A percentile compares a stretch with the other conserved stretches of the same genome.
Evolutionary conservation across 2,797 vertebrate species (phyloP).

Genomic region (Clamator glandarius): DNA sequence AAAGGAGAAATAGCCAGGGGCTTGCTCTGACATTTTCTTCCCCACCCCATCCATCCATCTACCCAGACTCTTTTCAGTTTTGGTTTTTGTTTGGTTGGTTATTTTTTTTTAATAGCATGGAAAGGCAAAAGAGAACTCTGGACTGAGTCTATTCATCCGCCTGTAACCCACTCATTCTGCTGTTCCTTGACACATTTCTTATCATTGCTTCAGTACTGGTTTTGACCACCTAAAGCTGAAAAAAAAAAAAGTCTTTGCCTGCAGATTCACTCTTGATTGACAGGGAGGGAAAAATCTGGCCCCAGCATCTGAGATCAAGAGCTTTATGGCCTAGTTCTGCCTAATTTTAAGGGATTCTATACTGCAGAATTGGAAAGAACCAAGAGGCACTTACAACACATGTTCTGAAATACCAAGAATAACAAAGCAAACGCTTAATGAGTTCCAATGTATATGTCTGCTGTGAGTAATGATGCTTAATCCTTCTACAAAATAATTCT

Average conservation of each 20-base stretch:
- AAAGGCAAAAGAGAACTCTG: not conserved
- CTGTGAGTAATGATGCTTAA: slow-evolving; percentile 72
- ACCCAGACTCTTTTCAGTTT: slow-evolving; percentile 8
- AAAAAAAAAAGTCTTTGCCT: not conserved
- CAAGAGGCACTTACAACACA: slow-evolving; percentile 33
- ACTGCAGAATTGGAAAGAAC: slow-evolving; percentile 42
- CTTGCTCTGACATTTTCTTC: slow-evolving; percentile 67
- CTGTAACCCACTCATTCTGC: not conserved
- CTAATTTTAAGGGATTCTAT: slow-evolving; percentile 43
- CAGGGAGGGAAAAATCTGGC: not conserved
- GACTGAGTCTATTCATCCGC: not conserved
- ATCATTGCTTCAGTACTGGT: not conserved
- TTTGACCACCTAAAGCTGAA: not conserved
- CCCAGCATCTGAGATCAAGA: slow-evolving; percentile 5
- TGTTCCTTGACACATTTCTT: slow-evolving; percentile 7
- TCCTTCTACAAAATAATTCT: slow-evolving; percentile 76
- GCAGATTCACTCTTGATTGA: slow-evolving; percentile 23
- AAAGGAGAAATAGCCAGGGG: slow-evolving; percentile 65
- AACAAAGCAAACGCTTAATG: slow-evolving; percentile 68
- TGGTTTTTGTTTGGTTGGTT: not conserved
- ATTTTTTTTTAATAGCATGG: not conserved
- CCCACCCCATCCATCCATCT: slow-evolving; percentile 22
- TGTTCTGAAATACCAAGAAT: slow-evolving; percentile 67
- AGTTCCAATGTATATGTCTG: slow-evolving; percentile 70
- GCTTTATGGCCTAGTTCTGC: slow-evolving; percentile 18